Percentiles rank a stretch among this genome's conserved stretches.
Evolutionary conservation across 2,797 vertebrate genomes (phyloP).

Genomic region (Notolabrus celidotus): DNA sequence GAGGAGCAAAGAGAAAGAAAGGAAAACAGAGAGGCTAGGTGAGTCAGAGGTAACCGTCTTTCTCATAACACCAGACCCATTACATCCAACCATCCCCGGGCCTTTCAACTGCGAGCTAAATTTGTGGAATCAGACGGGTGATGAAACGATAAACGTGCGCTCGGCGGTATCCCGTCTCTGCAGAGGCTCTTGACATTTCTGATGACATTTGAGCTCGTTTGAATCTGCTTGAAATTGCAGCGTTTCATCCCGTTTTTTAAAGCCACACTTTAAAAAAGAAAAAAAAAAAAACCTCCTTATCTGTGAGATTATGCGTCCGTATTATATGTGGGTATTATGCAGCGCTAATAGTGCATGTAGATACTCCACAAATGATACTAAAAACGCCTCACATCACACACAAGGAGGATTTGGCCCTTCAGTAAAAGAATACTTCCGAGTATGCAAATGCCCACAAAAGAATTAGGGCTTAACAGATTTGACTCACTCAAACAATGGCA

Average conservation of each 20-base stretch:
- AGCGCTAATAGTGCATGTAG: slow-evolving; percentile 91
- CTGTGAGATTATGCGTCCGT: slow-evolving; percentile 87
- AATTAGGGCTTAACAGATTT: slow-evolving; percentile 90
- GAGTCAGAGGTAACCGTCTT: slow-evolving; percentile 42
- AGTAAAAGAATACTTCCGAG: slow-evolving; percentile 91
- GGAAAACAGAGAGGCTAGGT: slow-evolving; percentile 22
- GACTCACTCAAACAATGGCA: slow-evolving; percentile 86
- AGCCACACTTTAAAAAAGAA: slow-evolving; percentile 82
- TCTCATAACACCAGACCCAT: slow-evolving; percentile 46
- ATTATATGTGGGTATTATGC: slow-evolving; percentile 85
- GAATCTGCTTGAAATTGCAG: slow-evolving; percentile 86
- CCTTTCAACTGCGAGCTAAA: slow-evolving; percentile 52
- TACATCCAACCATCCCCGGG: slow-evolving; percentile 28
- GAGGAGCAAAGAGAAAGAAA: slow-evolving; percentile 2
- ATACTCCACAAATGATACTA: slow-evolving; percentile 92
- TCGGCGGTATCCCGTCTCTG: slow-evolving; percentile 56
- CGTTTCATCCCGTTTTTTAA: slow-evolving; percentile 87
- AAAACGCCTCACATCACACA: slow-evolving; percentile 88
- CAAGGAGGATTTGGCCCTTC: slow-evolving; percentile 90
- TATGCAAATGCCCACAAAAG: slow-evolving; percentile 90
- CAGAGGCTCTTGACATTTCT: slow-evolving; percentile 86
- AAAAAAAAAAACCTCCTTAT: slow-evolving; percentile 85
- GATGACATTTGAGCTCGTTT: slow-evolving; percentile 84
- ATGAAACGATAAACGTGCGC: slow-evolving; percentile 58
- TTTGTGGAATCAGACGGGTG: slow-evolving; percentile 39